Evolutionary conservation across 2,888 invertebrate species (phyloP), one percentile per base, ranked within the genome.

Genomic region (Brenthis hecate): DNA sequence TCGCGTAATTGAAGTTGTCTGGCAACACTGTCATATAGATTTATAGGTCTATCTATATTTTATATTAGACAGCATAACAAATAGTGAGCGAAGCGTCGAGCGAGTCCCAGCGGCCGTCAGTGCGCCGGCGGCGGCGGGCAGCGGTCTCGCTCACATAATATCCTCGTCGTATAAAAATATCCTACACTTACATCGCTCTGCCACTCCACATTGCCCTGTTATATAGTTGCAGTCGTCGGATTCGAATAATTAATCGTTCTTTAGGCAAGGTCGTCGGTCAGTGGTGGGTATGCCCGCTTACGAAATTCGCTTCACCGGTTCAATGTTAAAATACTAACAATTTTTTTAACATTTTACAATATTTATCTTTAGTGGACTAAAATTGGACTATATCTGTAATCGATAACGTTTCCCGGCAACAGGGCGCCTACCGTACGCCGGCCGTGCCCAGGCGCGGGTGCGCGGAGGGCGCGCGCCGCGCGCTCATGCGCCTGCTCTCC

Each of bases 401-500:
- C 8, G 13, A 4, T 5, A 11, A 2, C 13, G 56, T 14, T 58
- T 36, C 57, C 71, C 61, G 70, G 72, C 69, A 72, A 65, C 60
- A 55, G 65, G 68, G 58, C 61, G 61, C 50, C 83, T 86, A 84
- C 79, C 86, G 83, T 74, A 78, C 86, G 76, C 85, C 86, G 70
- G 87, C 84, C 57, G 87, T 85, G 80, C 83, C 85, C 61, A 85
- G 84, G 65, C 84, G 84, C 70, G 81, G 84, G 76, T 83, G 86
- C 66, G 86, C 85, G 71, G 85, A 80, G 72, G 81, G 81, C 71
- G 78, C 85, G 69, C 81, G 80, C 68, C 76, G 80, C n/a, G 74
- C 77, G 70, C 79, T 78, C 67, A 71, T 67, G 32, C 76, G 76
- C 79, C 94, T 94, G 43, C 87, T 94, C 79, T 94, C 95, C 36